Evolutionary conservation across 2,888 invertebrate genomes (phyloP).

Genomic region (Encarsia formosa): DNA sequence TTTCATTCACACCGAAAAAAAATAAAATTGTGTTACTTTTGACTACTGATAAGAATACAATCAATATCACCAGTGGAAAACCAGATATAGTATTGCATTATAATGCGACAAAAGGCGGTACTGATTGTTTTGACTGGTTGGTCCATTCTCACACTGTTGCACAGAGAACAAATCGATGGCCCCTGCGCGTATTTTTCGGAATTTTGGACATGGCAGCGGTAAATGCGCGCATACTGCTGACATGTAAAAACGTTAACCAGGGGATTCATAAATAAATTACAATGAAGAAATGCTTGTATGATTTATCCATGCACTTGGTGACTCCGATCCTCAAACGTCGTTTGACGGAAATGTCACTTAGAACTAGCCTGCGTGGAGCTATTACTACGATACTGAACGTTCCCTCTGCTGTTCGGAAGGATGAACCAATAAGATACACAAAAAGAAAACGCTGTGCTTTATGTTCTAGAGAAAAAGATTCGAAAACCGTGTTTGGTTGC

Average conservation of each 20-base stretch:
- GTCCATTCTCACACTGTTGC: constrained; percentile 27
- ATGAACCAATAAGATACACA: too few relatives aligned
- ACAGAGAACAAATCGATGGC: constrained; percentile 33
- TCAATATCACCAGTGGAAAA: constrained; percentile 1
- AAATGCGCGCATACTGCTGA: constrained; percentile 25
- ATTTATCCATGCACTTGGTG: too few relatives aligned
- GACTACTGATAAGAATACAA: not conserved
- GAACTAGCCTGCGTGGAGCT: too few relatives aligned
- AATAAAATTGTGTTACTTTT: constrained; percentile 14
- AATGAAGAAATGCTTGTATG: not conserved
- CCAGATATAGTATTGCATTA: constrained; percentile 9
- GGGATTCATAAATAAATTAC: not conserved
- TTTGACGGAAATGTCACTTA: too few relatives aligned
- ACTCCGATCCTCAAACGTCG: too few relatives aligned
- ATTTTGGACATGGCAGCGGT: constrained; percentile 33
- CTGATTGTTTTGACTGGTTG: constrained; percentile 34
- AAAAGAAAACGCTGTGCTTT: too few relatives aligned
- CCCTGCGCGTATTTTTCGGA: constrained; percentile 30
- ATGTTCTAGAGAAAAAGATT: too few relatives aligned
- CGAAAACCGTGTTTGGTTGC: too few relatives aligned
- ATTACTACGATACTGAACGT: too few relatives aligned
- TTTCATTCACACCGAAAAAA: constrained; percentile 32
- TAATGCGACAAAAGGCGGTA: constrained; percentile 32
- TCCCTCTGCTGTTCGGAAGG: too few relatives aligned
- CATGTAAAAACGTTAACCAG: constrained; percentile 3